A percentile compares a stretch with the other conserved stretches of the same genome.
These are phyloP conservation scores for Eulemur albifrons DNA, from an alignment of 2,797 vertebrate species.

Conservation along the genomic window DNA sequence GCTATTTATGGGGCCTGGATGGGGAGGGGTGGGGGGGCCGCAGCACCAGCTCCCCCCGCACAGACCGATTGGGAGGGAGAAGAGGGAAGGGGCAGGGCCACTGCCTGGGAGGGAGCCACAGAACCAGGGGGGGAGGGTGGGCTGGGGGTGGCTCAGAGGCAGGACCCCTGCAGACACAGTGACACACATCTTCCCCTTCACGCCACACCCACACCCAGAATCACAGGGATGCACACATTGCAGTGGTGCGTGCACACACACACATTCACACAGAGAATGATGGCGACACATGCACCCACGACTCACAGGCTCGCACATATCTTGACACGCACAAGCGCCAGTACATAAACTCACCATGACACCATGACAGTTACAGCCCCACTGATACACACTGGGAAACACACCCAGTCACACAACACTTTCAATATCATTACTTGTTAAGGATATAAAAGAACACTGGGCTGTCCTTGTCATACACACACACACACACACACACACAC, in stretches of 20 bases:
- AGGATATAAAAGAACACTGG: slow-evolving; percentile 37
- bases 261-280: slow-evolving; percentile 26
- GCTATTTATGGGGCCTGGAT: slow-evolving; percentile 81
- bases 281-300: slow-evolving; percentile 59
- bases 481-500: slow-evolving; percentile 28
- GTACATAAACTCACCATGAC: slow-evolving; percentile 59
- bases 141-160: slow-evolving; percentile 56
- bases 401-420: background rate
- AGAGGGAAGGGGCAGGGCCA: slow-evolving; percentile 71
- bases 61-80: slow-evolving; percentile 70
- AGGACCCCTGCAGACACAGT: slow-evolving; percentile 69
- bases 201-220: slow-evolving; percentile 67
- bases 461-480: slow-evolving; percentile 50
- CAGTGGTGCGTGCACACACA: slow-evolving; percentile 12
- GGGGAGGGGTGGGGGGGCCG: slow-evolving; percentile 75
- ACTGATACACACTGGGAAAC: background rate
- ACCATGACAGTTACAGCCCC: slow-evolving; percentile 56
- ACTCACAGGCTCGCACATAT: slow-evolving; percentile 64
- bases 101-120: slow-evolving; percentile 63
- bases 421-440: slow-evolving; percentile 2
- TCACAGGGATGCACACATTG: slow-evolving; percentile 45
- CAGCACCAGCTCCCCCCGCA: slow-evolving; percentile 72
- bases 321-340: slow-evolving; percentile 47
- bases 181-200: slow-evolving; percentile 70
- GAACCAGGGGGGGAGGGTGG: slow-evolving; percentile 54